Base-by-base conservation (phyloP, 2,888 invertebrate species). In the Patella depressa region DNA sequence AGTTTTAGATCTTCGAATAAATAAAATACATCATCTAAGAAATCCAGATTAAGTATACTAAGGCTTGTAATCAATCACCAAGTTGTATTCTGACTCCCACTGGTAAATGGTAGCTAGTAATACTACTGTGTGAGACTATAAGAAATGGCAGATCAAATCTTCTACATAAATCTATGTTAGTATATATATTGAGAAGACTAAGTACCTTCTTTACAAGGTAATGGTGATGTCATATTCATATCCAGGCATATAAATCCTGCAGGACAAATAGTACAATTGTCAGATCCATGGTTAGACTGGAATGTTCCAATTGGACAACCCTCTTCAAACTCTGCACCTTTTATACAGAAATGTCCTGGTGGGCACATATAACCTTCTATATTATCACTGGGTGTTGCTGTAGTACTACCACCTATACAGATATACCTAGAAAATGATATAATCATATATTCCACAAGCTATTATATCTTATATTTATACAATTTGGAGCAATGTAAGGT, bases 291-390 rank as follows among this genome's bases (percentile, higher is more conserved):
- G 70, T 85, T 82, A 15, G 85, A 80, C 75, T 90, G 89, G 84
- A 86, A 91, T 4, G 89, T 88, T n/a, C 90, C 90, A 9, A 88
- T 85, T 3, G 85, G 85, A 83, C 90, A 91, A 55, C 89, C 88
- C 70, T 85, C 80, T 54, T 88, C 88, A 69, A 85, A 80, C 7
- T 84, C 78, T 9, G 89, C 83, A 9, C 90, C 90, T 14, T 82
- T 84, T 1, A 85, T 83, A 83, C 91, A 91, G 84, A 85, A 90
- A 81, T 85, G 87, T 0, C 91, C 91, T 5, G 85, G 79, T 0
- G 90, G 90, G 79, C 90, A 90, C 29, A 87, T 81, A 80, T 89
- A 89, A 17, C 90, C 90, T 17, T 84, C 83, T 7, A 83, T 78
- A 59, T 78, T 76, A 81, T 88, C 87, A 24, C 80, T 86, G 2